A percentile compares a stretch with the other conserved stretches of the same genome.
These are phyloP conservation scores for Acipenser ruthenus DNA, from an alignment of 2,797 vertebrate species.

Conservation along the genomic window DNA sequence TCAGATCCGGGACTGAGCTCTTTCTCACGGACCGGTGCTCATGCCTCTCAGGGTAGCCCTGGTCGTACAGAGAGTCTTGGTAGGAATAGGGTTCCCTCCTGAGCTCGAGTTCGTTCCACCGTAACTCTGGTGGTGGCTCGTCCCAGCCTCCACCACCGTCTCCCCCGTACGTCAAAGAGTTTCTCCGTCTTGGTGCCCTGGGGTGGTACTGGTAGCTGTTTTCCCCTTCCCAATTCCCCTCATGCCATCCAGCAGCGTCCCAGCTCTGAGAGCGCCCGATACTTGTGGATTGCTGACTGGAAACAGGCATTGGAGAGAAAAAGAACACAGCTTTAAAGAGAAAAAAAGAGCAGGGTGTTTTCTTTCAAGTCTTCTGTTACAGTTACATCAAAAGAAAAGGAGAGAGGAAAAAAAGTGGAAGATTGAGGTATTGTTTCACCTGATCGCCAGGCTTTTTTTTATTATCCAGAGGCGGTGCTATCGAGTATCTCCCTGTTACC, in stretches of 20 bases:
- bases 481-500: slow-evolving; percentile 65
- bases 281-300: slow-evolving; percentile 58
- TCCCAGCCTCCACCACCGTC: slow-evolving; percentile 74
- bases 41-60: slow-evolving; percentile 53
- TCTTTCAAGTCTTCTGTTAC: slow-evolving; percentile 50
- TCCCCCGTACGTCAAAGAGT: slow-evolving; percentile 69
- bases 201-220: slow-evolving; percentile 67
- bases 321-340: slow-evolving; percentile 45
- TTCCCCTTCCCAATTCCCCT: slow-evolving; percentile 75
- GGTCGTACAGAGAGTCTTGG: slow-evolving; percentile 64
- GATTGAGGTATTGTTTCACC: slow-evolving; percentile 42
- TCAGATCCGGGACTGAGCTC: slow-evolving; percentile 72
- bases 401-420: slow-evolving; percentile 29
- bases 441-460: slow-evolving; percentile 55
- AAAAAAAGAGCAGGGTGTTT: slow-evolving; percentile 37
- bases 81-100: slow-evolving; percentile 70
- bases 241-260: slow-evolving; percentile 85
- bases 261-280: slow-evolving; percentile 94
- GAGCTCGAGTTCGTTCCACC: slow-evolving; percentile 67
- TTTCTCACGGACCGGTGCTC: slow-evolving; percentile 63
- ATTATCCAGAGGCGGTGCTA: slow-evolving; percentile 41
- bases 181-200: slow-evolving; percentile 63
- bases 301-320: slow-evolving; percentile 70
- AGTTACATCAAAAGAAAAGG: slow-evolving; percentile 39
- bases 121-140: slow-evolving; percentile 54